These are phyloP conservation scores for Rhopalosiphum padi DNA, from an alignment of 1,140 invertebrate genomes.

Conservation along the genomic window DNA sequence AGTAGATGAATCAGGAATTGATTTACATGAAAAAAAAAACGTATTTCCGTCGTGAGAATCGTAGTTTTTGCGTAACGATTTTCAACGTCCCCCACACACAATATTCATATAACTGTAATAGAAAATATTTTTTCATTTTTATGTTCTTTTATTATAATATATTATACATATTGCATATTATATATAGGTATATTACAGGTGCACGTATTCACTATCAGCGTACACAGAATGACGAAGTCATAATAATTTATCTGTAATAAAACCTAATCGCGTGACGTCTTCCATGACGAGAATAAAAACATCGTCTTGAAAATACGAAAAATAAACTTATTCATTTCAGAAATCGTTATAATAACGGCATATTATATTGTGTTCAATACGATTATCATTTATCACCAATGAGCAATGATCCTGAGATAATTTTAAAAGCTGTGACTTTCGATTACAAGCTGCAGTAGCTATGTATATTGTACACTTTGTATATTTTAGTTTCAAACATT, in stretches of 20 bases:
- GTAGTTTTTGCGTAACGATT: neutral
- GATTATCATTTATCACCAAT: neutral
- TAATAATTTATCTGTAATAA: neutral
- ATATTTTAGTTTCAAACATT: too few species aligned
- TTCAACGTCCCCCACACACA: neutral
- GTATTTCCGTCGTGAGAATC: neutral
- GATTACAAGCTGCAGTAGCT: neutral
- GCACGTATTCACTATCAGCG: neutral
- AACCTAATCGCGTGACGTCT: neutral
- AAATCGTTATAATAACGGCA: neutral
- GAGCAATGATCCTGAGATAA: neutral
- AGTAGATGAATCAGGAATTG: neutral
- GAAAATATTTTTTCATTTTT: conserved; percentile 17
- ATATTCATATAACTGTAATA: neutral
- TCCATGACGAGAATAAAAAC: neutral
- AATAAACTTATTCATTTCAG: neutral
- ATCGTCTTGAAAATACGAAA: too few species aligned
- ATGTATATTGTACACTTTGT: neutral
- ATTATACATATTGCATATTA: too few species aligned
- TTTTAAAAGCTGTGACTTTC: neutral
- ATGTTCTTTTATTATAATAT: neutral
- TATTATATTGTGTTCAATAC: neutral
- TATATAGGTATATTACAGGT: neutral
- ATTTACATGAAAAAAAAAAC: neutral
- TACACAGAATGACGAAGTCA: neutral